A percentile compares a stretch with the other conserved stretches of the same genome.
Conservation (phyloP, 1,140 invertebrate genomes). For the Eupeodes corollae region DNA sequence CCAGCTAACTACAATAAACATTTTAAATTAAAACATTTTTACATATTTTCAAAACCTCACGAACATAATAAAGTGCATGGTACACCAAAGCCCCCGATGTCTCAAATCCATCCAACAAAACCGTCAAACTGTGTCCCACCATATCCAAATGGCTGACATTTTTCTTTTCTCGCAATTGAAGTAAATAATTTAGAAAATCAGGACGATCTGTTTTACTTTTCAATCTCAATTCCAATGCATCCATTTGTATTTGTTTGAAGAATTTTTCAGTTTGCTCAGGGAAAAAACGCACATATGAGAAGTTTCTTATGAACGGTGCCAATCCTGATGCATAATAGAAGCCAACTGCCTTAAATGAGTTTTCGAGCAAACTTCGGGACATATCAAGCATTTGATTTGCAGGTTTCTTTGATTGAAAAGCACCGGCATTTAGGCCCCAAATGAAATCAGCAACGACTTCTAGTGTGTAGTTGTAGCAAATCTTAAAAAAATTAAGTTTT, state of each 20-base stretch:
- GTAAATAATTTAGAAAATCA: constrained; percentile 35
- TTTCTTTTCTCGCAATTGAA: constrained; percentile 31
- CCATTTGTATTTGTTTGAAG: constrained; percentile 20
- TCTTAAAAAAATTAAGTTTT: constrained; percentile 4
- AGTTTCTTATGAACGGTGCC: constrained; percentile 14
- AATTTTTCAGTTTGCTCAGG: constrained; percentile 16
- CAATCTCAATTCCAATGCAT: constrained; percentile 23
- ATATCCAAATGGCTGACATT: constrained; percentile 45
- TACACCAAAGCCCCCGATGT: constrained; percentile 32
- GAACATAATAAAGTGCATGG: constrained; percentile 23
- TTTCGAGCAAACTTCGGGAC: constrained; percentile 10
- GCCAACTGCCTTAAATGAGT: constrained; percentile 10
- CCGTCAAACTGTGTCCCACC: constrained; percentile 40
- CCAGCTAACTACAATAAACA: no score
- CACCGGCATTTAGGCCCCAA: constrained; percentile 37
- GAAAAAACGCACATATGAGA: constrained; percentile 16
- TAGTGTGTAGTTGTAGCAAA: constrained; percentile 34
- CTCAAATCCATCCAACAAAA: constrained; percentile 49
- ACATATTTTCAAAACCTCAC: no score
- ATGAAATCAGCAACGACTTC: constrained; percentile 39
- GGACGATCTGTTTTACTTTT: constrained; percentile 14
- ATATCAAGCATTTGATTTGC: constrained; percentile 15
- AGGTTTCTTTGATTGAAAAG: constrained; percentile 14
- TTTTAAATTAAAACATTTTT: no score
- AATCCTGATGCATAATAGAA: constrained; percentile 15